Conservation (phyloP, 2,797 vertebrate genomes). For the Melanogrammus aeglefinus region DNA sequence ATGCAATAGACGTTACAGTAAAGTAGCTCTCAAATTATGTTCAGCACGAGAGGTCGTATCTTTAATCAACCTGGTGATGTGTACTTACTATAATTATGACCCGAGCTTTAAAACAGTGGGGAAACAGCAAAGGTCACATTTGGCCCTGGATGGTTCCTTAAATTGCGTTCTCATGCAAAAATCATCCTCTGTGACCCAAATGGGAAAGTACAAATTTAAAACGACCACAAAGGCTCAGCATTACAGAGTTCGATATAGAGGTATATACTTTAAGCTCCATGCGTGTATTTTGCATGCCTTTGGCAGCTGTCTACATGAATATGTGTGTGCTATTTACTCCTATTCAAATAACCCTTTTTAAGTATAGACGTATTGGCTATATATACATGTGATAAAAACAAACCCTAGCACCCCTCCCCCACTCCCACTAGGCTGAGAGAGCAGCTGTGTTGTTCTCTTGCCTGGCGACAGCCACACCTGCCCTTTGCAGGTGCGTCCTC, state of each 20-base stretch:
- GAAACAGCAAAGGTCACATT: background rate
- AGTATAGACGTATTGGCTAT: background rate
- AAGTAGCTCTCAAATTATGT: background rate
- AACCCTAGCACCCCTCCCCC: slow-evolving; percentile 26
- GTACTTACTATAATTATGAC: background rate
- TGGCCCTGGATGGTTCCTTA: background rate
- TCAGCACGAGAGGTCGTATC: background rate
- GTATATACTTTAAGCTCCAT: too few relatives aligned
- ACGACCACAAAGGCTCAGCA: background rate
- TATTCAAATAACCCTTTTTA: background rate
- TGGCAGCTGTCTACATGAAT: background rate
- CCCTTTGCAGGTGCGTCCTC: slow-evolving; percentile 84
- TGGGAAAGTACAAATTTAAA: slow-evolving; percentile 24
- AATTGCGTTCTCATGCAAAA: background rate
- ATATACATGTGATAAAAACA: background rate
- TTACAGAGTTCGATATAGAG: background rate
- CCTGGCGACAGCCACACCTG: slow-evolving; percentile 77
- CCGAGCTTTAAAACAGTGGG: background rate
- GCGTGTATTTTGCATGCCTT: background rate
- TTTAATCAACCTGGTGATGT: background rate
- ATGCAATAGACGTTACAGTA: too few relatives aligned
- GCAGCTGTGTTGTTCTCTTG: slow-evolving; percentile 84
- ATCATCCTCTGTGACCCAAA: slow-evolving; percentile 1
- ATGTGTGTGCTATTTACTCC: background rate
- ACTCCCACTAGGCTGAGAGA: slow-evolving; percentile 51